These are phyloP conservation scores for Odontophorus gujanensis DNA, from an alignment of 2,113 vertebrate genomes.

Conservation along the genomic window DNA sequence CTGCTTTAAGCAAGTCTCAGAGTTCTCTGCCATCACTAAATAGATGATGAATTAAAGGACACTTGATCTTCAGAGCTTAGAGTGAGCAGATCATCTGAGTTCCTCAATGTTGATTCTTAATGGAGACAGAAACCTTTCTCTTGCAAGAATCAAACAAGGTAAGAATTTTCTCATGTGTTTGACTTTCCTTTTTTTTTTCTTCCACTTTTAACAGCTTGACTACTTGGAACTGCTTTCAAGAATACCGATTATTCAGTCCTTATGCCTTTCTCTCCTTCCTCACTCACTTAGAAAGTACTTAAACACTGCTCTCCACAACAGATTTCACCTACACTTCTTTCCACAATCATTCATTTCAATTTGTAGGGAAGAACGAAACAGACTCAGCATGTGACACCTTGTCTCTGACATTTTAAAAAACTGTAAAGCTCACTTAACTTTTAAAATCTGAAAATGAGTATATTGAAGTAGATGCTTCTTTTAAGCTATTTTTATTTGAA, in stretches of 20 bases:
- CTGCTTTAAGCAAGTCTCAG: neutral
- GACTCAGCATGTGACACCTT: neutral
- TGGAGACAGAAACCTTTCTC: neutral
- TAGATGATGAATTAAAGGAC: neutral
- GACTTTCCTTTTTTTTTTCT: neutral
- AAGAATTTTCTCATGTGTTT: neutral
- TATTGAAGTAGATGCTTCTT: neutral
- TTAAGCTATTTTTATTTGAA: neutral
- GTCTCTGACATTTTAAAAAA: neutral
- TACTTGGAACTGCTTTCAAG: neutral
- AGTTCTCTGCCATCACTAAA: neutral
- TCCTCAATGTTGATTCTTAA: neutral
- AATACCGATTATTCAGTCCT: neutral
- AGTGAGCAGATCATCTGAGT: neutral
- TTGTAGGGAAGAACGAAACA: neutral
- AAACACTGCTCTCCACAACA: neutral
- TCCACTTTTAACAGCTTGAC: neutral
- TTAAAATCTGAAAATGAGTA: neutral
- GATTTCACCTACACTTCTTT: neutral
- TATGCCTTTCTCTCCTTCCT: neutral
- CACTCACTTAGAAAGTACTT: neutral
- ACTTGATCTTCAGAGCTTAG: neutral
- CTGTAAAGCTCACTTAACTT: neutral
- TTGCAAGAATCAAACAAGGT: neutral
- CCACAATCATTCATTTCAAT: neutral